phyloP scores from a whole-genome alignment of 2,113 vertebrate species.

The Oncorhynchus gorbuscha region DNA sequence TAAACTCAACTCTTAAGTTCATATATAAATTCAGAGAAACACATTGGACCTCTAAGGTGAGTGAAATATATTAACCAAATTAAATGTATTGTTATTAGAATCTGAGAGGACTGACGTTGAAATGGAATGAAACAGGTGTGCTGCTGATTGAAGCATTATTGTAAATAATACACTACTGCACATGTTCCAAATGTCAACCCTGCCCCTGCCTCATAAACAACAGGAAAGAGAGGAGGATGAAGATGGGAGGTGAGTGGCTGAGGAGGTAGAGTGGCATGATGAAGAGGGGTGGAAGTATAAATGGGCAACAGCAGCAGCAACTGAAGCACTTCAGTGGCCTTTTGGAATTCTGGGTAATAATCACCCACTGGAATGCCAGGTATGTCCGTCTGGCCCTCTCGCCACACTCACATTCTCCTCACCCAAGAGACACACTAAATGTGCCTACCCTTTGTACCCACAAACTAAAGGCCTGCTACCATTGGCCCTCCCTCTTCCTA shows the following conservation, averaged over 20 bases:
- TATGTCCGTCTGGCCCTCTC: slow-evolving; percentile 55
- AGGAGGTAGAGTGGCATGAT: not conserved
- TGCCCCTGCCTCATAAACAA: not conserved
- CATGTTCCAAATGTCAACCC: not conserved
- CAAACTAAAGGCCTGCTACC: slow-evolving; percentile 9
- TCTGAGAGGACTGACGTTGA: not conserved
- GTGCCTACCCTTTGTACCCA: slow-evolving; percentile 29
- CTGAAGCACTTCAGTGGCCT: slow-evolving; percentile 49
- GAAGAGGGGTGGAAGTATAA: not conserved
- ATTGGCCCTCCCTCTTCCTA: slow-evolving; percentile 3
- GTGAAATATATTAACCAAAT: not conserved
- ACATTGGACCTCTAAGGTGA: not conserved
- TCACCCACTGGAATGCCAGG: slow-evolving; percentile 70
- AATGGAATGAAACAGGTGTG: slow-evolving; percentile 4
- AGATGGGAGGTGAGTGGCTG: not conserved
- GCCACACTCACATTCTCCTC: slow-evolving; percentile 39
- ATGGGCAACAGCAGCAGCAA: slow-evolving; percentile 28
- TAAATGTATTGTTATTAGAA: not conserved
- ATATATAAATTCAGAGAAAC: not conserved
- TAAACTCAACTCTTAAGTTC: not conserved
- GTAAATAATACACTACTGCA: not conserved
- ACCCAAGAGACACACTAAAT: slow-evolving; percentile 30
- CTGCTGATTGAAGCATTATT: not conserved
- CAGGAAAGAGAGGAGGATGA: not conserved
- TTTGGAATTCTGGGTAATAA: slow-evolving; percentile 66